phyloP scores from a whole-genome alignment of 2,113 vertebrate species.

The Hemibates koningsi region DNA sequence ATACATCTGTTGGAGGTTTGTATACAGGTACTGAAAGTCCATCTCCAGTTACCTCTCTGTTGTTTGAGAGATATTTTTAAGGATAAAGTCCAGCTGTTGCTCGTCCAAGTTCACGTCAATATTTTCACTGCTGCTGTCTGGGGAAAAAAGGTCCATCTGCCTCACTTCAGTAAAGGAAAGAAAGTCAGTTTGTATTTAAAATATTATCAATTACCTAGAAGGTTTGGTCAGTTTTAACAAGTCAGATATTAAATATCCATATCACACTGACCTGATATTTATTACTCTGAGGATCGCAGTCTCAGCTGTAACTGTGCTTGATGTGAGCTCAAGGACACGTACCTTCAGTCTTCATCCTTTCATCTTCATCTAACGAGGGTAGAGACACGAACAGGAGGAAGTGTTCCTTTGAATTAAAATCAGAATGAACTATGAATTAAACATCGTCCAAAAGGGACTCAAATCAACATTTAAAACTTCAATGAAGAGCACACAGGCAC shows the following conservation, averaged over 20 bases:
- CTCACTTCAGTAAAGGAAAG: not conserved
- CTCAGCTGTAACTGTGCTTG: not conserved
- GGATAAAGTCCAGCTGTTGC: not conserved
- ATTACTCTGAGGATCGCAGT: not conserved
- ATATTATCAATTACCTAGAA: not conserved
- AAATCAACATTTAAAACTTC: not conserved
- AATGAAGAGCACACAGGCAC: not conserved
- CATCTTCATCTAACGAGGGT: conserved; percentile 5
- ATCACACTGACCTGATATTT: not conserved
- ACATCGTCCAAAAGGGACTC: not conserved
- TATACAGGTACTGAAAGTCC: not conserved
- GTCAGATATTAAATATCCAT: not conserved
- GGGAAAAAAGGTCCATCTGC: not conserved
- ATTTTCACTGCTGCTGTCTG: not conserved
- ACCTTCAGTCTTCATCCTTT: not conserved
- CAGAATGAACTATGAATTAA: not conserved
- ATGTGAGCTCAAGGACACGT: not conserved
- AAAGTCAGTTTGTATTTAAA: not conserved
- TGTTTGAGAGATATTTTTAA: not conserved
- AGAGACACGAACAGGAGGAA: not conserved
- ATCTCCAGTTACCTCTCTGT: not conserved
- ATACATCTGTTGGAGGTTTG: not conserved
- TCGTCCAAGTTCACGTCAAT: not conserved
- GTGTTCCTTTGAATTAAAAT: not conserved
- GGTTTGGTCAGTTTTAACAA: not conserved